Base-by-base conservation (phyloP, 2,888 invertebrate species). In the Apamea epomidion region DNA sequence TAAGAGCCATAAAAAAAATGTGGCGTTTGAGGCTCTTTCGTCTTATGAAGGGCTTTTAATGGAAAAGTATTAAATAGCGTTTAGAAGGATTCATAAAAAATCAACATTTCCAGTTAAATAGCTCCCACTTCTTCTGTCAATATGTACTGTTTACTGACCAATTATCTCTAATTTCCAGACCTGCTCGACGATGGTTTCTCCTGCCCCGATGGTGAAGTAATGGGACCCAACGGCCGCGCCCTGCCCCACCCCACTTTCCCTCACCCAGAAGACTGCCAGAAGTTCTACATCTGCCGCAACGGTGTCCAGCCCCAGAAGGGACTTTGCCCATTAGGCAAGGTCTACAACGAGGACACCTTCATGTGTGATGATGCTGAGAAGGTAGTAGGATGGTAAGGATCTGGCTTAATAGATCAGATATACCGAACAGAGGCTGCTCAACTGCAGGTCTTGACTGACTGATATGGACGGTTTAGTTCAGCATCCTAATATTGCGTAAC, bases 201-300 rank as follows among this genome's bases (percentile, higher is more conserved):
- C 2, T 98, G 98, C 92, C 98, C 98, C 1, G 97, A 98, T 62
- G 98, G 97, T 6, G 98, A 98, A 73, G 97, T 98, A 6, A 93
- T 97, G 87, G 98, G 98, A 0, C 98, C 98, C 60, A 98, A 97
- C 82, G 98, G 98, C 21, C 97, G 98, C 76, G 97, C 97, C 0
- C 95, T 98, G 3, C 98, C 98, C 0, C 98, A 98, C 94, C 98
- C 98, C 1, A 98, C 98, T 0, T 98, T 97, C 96, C 97, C 98
- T 2, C 98, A 98, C 94, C 98, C 98, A 0, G 98, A 98, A 45
- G 98, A 98, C 93, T 98, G 98, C 93, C 98, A 98, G 92, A 98
- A 98, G 93, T 98, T 98, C 97, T 98, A 98, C 96, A 98, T 98
- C 91, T 98, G 98, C 95, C 97, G 98, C 85, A 98, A 98, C 90